Evolutionary conservation across 2,888 invertebrate genomes (phyloP).

Genomic region (Caenorhabditis sp.): DNA sequence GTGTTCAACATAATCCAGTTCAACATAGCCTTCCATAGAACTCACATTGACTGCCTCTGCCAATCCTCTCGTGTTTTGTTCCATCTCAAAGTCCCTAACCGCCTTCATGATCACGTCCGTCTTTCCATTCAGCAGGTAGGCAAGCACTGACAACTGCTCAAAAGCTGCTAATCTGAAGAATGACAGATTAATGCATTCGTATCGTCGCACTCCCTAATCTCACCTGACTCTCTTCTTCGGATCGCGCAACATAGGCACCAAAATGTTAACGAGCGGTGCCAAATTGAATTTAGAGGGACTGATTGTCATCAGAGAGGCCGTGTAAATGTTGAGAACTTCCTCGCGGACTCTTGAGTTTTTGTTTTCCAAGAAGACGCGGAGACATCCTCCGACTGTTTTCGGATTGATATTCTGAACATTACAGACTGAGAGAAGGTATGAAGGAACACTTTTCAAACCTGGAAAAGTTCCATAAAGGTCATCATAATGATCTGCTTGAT

Average conservation of each 20-base stretch:
- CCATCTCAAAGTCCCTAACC: constrained; percentile 80
- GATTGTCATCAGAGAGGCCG: constrained; percentile 87
- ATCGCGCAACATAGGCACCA: constrained; percentile 82
- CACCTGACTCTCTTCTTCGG: constrained; percentile 85
- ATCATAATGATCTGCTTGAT: constrained; percentile 81
- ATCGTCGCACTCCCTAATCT: not conserved
- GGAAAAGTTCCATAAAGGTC: constrained; percentile 82
- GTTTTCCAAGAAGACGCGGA: constrained; percentile 81
- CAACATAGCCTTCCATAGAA: too few species aligned
- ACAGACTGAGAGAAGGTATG: not conserved
- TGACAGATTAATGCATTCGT: too few species aligned
- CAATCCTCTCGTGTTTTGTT: constrained; percentile 80
- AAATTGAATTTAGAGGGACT: constrained; percentile 86
- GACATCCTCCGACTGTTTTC: constrained; percentile 82
- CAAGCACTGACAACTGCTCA: constrained; percentile 87
- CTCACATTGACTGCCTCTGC: constrained; percentile 78
- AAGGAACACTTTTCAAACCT: constrained; percentile 61
- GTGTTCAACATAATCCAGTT: too few species aligned
- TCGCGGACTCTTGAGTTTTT: constrained; percentile 84
- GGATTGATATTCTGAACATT: constrained; percentile 78
- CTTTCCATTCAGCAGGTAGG: constrained; percentile 84
- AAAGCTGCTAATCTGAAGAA: constrained; percentile 84
- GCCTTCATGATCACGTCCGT: constrained; percentile 82
- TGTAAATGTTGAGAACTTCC: constrained; percentile 84
- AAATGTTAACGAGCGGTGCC: constrained; percentile 80